phyloP scores from a whole-genome alignment of 2,888 invertebrate species.

The Trichopria drosophilae region DNA sequence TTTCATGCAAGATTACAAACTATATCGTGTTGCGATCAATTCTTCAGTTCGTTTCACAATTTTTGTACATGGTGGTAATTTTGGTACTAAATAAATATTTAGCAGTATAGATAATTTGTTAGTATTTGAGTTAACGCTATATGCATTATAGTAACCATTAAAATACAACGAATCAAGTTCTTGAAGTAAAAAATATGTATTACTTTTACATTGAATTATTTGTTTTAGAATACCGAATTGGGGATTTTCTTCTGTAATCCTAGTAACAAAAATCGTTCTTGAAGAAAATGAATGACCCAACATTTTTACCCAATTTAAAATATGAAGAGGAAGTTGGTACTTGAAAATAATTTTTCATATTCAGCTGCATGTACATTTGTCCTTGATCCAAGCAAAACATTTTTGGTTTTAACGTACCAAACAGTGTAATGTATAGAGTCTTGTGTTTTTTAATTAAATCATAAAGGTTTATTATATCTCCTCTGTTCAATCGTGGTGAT shows the following conservation, averaged over 20 bases:
- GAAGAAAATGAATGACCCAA: conserved; percentile 20
- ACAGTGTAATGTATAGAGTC: conserved; percentile 18
- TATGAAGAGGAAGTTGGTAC: conserved; percentile 8
- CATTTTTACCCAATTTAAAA: conserved; percentile 21
- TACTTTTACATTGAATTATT: too few relatives aligned
- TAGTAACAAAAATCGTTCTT: conserved; percentile 22
- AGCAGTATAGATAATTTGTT: too few relatives aligned
- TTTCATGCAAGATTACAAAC: too few relatives aligned
- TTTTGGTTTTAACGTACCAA: conserved; percentile 25
- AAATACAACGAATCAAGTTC: conserved; percentile 13
- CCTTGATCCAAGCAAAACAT: conserved; percentile 21
- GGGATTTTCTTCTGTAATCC: conserved; percentile 23
- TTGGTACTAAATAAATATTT: conserved; percentile 18
- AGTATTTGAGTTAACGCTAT: conserved; percentile 9
- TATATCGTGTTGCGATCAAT: too few relatives aligned
- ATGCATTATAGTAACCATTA: conserved; percentile 19
- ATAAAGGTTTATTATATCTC: conserved; percentile 15
- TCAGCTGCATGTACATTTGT: conserved; percentile 3
- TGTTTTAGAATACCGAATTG: conserved; percentile 19
- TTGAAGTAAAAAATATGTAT: conserved; percentile 16
- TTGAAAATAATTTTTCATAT: conserved; percentile 1
- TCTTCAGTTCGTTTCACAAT: too few relatives aligned
- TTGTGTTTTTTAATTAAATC: conserved; percentile 19
- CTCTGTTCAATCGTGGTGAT: conserved; percentile 15
- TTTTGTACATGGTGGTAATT: conserved; percentile 18